Evolutionary conservation across 2,888 invertebrate genomes (phyloP).

Genomic region (Scaptomyza flava): DNA sequence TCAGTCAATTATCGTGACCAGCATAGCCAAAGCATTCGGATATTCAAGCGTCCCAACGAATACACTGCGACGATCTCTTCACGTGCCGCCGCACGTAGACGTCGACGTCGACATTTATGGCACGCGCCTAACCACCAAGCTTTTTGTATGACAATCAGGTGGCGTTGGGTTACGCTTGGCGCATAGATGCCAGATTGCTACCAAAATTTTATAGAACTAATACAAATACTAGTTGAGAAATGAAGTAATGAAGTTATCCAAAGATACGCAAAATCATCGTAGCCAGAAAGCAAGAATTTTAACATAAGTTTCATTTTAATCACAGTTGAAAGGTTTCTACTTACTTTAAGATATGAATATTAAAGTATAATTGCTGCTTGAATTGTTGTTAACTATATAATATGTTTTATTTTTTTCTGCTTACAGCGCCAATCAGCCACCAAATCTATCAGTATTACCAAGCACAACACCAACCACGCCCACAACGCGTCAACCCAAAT

Average conservation of each 20-base stretch:
- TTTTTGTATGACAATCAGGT: constrained; percentile 48
- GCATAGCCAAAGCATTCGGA: constrained; percentile 35
- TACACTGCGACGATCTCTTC: constrained; percentile 32
- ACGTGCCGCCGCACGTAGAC: constrained; percentile 2
- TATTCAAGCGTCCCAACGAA: constrained; percentile 25
- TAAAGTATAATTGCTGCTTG: too few relatives aligned
- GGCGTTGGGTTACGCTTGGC: constrained; percentile 8
- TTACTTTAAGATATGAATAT: too few relatives aligned
- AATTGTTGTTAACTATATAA: too few relatives aligned
- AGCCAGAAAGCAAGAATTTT: too few relatives aligned
- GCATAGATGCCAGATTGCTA: too few relatives aligned
- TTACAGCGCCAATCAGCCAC: constrained; percentile 82
- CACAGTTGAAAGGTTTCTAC: too few relatives aligned
- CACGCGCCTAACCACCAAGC: constrained; percentile 46
- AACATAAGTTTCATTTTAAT: too few relatives aligned
- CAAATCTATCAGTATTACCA: constrained; percentile 84
- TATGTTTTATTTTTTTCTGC: background rate
- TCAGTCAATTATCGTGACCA: constrained; percentile 40
- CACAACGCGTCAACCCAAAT: constrained; percentile 64
- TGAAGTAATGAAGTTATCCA: too few relatives aligned
- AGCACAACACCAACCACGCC: constrained; percentile 60
- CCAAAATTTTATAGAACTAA: too few relatives aligned
- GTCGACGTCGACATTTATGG: constrained; percentile 23
- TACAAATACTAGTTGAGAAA: too few relatives aligned
- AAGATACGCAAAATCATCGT: too few relatives aligned